These are phyloP conservation scores for Eristalis tenax DNA, from an alignment of 2,888 invertebrate species.

Conservation along the genomic window DNA sequence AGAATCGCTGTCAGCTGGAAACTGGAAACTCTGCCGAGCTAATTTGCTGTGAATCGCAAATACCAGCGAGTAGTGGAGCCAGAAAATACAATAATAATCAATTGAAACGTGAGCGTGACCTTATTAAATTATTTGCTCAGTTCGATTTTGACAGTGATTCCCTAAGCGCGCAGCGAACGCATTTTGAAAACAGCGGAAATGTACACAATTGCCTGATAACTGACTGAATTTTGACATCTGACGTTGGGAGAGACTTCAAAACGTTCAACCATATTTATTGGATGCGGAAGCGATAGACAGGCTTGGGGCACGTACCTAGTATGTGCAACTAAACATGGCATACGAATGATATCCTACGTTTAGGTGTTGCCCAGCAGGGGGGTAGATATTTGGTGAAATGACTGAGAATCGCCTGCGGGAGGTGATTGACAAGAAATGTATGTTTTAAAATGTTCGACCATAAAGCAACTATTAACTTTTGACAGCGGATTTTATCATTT, in stretches of 20 bases:
- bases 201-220: background rate
- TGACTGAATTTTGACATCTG: background rate
- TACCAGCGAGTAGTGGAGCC: background rate
- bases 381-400: no score
- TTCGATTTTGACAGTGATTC: constrained; percentile 51
- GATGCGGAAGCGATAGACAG: background rate
- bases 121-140: constrained; percentile 27
- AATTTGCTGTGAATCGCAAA: background rate
- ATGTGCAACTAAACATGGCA: background rate
- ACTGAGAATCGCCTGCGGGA: no score
- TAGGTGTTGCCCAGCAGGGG: no score
- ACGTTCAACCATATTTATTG: background rate
- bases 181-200: background rate
- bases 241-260: background rate
- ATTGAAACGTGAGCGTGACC: constrained; percentile 6
- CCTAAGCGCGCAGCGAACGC: constrained; percentile 3
- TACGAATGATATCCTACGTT: no score
- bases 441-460: no score
- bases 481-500: no score
- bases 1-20: background rate
- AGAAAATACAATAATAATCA: constrained; percentile 12
- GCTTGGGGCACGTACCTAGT: background rate
- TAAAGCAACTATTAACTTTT: no score
- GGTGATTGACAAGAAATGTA: no score
- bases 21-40: background rate